Percentiles rank a stretch among this genome's conserved stretches.
Evolutionary conservation across 2,113 vertebrate genomes (phyloP).

Genomic region (Salvelinus alpinus): DNA sequence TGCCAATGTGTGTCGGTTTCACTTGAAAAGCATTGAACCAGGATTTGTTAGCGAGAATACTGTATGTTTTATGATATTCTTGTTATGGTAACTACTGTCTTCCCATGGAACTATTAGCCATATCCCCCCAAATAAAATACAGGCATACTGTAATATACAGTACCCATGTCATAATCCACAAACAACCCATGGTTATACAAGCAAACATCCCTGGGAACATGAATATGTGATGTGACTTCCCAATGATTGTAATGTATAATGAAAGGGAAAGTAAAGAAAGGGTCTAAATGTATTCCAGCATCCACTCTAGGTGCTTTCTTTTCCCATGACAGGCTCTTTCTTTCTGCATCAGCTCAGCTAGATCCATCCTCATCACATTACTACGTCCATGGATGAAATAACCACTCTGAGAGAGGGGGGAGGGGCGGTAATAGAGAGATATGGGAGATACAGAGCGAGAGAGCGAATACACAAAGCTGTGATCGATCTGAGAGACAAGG

Average conservation of each 20-base stretch:
- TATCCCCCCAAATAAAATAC: too few species aligned
- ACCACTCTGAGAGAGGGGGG: conserved; percentile 38
- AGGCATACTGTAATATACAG: too few species aligned
- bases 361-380: conserved; percentile 40
- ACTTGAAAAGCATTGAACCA: conserved; percentile 30
- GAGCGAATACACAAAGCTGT: too few species aligned
- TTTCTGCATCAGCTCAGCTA: conserved; percentile 14
- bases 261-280: background rate
- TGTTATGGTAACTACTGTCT: too few species aligned
- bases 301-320: background rate
- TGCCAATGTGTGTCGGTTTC: conserved; percentile 15
- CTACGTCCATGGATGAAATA: conserved; percentile 41
- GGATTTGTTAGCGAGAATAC: conserved; percentile 17
- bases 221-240: background rate
- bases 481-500: too few species aligned
- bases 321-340: background rate
- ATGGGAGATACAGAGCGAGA: too few species aligned
- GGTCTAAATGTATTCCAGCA: background rate
- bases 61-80: too few species aligned
- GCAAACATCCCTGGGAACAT: background rate
- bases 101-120: too few species aligned
- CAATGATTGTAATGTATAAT: background rate
- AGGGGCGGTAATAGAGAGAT: background rate
- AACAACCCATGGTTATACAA: too few species aligned
- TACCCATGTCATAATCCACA: too few species aligned